These are phyloP conservation scores for Synanceia verrucosa DNA, from an alignment of 2,797 vertebrate species.

Conservation along the genomic window DNA sequence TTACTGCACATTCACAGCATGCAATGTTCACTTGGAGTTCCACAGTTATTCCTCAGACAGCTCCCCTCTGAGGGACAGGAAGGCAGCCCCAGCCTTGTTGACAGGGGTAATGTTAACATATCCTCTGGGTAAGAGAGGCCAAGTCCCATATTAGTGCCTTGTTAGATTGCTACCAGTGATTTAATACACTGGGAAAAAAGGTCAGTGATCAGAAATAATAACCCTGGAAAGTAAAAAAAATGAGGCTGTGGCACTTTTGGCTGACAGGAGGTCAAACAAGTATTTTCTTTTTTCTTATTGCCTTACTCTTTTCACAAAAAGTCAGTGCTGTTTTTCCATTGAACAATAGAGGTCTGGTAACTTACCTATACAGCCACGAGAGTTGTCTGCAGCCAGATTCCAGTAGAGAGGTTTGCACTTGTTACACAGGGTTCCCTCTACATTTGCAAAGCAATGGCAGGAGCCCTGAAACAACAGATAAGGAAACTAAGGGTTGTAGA, in stretches of 20 bases:
- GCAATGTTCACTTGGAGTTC: slow-evolving; percentile 20
- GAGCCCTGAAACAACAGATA: slow-evolving; percentile 79
- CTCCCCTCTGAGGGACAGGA: slow-evolving; percentile 34
- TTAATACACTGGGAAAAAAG: slow-evolving; percentile 32
- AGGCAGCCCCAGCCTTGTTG: slow-evolving; percentile 48
- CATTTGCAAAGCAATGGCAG: slow-evolving; percentile 86
- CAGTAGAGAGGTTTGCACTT: slow-evolving; percentile 92
- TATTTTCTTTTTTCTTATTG: not conserved
- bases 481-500: slow-evolving; percentile 17
- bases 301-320: not conserved
- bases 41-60: slow-evolving; percentile 33
- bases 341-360: not conserved
- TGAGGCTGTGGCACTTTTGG: not conserved
- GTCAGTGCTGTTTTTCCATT: not conserved
- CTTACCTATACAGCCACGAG: slow-evolving; percentile 87
- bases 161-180: slow-evolving; percentile 42
- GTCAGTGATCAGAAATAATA: slow-evolving; percentile 22
- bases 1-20: slow-evolving; percentile 27
- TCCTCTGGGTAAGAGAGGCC: slow-evolving; percentile 39
- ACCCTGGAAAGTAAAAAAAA: not conserved
- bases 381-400: slow-evolving; percentile 86
- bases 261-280: not conserved
- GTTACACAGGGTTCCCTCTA: slow-evolving; percentile 86
- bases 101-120: slow-evolving; percentile 60
- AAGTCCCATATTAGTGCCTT: slow-evolving; percentile 51